Conservation (phyloP, 92 coral and sea anemone species). For the Palythoa caribaeorum region DNA sequence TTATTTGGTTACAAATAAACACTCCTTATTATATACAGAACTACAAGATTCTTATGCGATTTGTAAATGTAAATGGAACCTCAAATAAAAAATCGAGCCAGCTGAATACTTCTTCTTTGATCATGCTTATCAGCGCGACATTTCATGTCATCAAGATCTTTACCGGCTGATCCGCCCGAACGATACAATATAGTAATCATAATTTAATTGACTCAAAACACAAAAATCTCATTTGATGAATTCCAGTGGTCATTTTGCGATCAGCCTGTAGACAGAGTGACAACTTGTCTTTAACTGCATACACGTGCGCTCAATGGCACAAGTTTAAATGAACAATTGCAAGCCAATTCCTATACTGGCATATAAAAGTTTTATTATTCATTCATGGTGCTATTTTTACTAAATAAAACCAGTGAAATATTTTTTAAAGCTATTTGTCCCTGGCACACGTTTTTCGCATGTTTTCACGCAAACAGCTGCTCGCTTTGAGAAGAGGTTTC, state of each 20-base stretch:
- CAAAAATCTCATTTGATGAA: slow-evolving; percentile 50
- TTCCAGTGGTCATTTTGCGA: slow-evolving; percentile 39
- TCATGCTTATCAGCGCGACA: slow-evolving; percentile 8
- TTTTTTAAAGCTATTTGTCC: not conserved
- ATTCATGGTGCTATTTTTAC: not conserved
- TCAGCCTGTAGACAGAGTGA: slow-evolving; percentile 19
- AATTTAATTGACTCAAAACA: slow-evolving; percentile 68
- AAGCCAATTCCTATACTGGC: not conserved
- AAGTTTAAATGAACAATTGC: not conserved
- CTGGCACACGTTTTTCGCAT: not conserved
- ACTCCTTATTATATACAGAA: not conserved
- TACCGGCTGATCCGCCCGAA: slow-evolving; percentile 74
- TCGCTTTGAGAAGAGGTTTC: not conserved
- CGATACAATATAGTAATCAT: slow-evolving; percentile 82
- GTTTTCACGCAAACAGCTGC: slow-evolving; percentile 20
- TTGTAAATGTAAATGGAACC: not conserved
- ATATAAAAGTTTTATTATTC: not conserved
- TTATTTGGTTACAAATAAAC: not conserved
- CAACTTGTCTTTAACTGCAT: slow-evolving; percentile 3
- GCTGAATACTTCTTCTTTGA: not conserved
- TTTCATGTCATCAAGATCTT: slow-evolving; percentile 35
- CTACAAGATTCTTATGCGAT: not conserved
- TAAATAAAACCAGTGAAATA: not conserved
- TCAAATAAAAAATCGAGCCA: not conserved
- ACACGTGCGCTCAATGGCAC: slow-evolving; percentile 11